These are phyloP conservation scores for Dorcus parallelipipedus DNA, from an alignment of 2,888 invertebrate species.

Conservation along the genomic window DNA sequence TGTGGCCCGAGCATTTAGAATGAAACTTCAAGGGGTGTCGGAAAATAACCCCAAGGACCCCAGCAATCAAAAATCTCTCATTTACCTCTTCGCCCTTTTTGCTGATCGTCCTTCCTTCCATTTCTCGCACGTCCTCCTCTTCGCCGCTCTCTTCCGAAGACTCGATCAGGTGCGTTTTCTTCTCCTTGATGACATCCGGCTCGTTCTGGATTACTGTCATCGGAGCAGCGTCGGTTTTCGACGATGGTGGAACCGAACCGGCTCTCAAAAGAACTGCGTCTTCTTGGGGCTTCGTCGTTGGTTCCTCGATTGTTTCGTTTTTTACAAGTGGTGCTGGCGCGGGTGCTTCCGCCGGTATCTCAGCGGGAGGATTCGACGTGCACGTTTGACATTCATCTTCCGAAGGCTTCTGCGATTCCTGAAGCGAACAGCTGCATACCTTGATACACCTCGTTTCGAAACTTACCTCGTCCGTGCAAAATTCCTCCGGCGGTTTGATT, in stretches of 20 bases:
- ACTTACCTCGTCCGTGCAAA: slow-evolving; percentile 5
- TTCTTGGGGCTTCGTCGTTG: background rate
- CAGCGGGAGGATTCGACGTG: too few species aligned
- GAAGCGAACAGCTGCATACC: background rate
- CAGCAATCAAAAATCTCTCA: too few species aligned
- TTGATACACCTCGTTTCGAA: background rate
- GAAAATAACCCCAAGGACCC: too few species aligned
- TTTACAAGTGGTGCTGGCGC: too few species aligned
- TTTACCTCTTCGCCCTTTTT: slow-evolving; percentile 72
- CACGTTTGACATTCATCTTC: background rate
- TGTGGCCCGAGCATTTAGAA: too few species aligned
- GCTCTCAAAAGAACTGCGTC: too few species aligned
- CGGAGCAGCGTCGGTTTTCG: background rate
- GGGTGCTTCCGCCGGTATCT: too few species aligned
- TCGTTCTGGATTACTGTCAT: background rate
- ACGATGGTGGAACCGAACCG: too few species aligned
- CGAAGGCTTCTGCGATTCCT: background rate
- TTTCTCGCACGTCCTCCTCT: slow-evolving; percentile 72
- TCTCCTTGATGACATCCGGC: slow-evolving; percentile 13
- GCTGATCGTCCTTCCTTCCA: slow-evolving; percentile 77
- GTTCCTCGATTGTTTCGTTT: background rate
- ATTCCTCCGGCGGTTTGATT: slow-evolving; percentile 13
- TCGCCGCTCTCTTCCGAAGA: slow-evolving; percentile 57
- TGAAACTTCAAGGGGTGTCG: too few species aligned
- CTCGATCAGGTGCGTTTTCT: slow-evolving; percentile 3